Conservation (phyloP, 2,797 vertebrate genomes). For the Pangasius krempfi region DNA sequence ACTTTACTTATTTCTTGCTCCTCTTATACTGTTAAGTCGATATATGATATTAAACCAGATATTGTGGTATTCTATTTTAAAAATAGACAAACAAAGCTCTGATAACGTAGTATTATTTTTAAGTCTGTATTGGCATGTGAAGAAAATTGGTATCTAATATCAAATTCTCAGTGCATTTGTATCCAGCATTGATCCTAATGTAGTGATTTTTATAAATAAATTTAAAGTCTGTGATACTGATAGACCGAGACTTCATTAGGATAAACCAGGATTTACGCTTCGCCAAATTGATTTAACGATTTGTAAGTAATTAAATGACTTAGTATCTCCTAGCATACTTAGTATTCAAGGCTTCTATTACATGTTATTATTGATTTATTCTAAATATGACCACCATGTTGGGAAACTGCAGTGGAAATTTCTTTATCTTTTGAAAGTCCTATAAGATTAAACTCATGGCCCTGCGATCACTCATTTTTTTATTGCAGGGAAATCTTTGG, state of each 20-base stretch:
- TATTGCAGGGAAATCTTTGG: conserved; percentile 40
- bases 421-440: not conserved
- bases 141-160: conserved; percentile 13
- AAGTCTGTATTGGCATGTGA: not conserved
- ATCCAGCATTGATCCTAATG: not conserved
- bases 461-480: conserved; percentile 45
- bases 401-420: not conserved
- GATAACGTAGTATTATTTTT: not conserved
- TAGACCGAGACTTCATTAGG: conserved; percentile 7
- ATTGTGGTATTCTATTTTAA: conserved; percentile 17
- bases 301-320: conserved; percentile 13
- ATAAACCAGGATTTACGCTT: conserved; percentile 10
- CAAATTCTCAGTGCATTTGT: not conserved
- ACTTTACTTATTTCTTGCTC: not conserved
- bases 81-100: not conserved
- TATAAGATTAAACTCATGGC: conserved; percentile 48
- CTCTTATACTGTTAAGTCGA: not conserved
- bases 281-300: not conserved
- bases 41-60: conserved; percentile 15
- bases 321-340: not conserved
- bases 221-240: not conserved
- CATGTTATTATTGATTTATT: conserved; percentile 12
- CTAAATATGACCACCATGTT: not conserved
- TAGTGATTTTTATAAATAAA: not conserved
- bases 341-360: conserved; percentile 1